Conservation (phyloP, 2,113 vertebrate species). For the Chitala chitala region DNA sequence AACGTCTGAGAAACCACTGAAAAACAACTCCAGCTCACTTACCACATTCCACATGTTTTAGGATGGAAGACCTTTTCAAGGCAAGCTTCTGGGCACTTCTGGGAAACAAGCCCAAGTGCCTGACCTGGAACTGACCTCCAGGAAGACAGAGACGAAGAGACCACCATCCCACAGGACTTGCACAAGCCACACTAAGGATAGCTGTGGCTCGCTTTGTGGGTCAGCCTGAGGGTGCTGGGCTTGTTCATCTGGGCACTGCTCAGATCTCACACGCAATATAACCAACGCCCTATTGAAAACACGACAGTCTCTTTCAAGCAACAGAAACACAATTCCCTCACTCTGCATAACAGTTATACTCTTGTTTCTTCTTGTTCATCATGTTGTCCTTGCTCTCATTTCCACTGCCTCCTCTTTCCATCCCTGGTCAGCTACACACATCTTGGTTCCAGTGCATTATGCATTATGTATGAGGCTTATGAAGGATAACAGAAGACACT, state of each 20-base stretch:
- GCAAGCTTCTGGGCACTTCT: background rate
- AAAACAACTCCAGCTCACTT: background rate
- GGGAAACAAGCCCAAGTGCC: background rate
- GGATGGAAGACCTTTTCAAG: background rate
- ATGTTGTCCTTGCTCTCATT: background rate
- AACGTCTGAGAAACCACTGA: background rate
- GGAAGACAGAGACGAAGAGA: background rate
- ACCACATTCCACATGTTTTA: background rate
- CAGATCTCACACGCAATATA: no score
- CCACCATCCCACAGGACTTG: background rate
- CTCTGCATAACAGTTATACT: background rate
- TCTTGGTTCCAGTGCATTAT: no score
- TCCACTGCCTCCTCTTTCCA: background rate
- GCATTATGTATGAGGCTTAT: no score
- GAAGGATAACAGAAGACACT: background rate
- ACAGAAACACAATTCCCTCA: background rate
- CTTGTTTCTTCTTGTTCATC: background rate
- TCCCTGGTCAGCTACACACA: background rate
- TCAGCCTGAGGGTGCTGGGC: no score
- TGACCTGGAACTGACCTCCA: conserved; percentile 5
- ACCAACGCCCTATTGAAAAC: no score
- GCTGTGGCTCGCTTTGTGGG: background rate
- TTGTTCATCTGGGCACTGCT: no score
- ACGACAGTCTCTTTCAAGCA: no score
- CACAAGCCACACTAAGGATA: background rate